Evolutionary conservation across 2,888 invertebrate genomes (phyloP).

Genomic region (Apamea anceps): DNA sequence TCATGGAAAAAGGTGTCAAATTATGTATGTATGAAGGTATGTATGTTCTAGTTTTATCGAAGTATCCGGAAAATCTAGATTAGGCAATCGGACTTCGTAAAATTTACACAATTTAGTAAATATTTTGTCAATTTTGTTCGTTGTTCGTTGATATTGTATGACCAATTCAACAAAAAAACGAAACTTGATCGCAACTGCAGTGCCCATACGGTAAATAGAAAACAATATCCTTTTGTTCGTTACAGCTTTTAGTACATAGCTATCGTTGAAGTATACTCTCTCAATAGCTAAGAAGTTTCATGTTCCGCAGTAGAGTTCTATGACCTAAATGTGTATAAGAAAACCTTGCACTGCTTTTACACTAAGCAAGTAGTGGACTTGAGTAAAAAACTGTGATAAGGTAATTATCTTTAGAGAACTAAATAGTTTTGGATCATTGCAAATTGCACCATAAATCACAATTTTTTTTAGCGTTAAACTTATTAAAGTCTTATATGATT

Average conservation of each 20-base stretch:
- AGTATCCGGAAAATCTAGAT: not conserved
- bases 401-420: not conserved
- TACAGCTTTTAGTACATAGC: slow-evolving; percentile 4
- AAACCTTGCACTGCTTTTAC: slow-evolving; percentile 10
- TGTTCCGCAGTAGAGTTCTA: slow-evolving; percentile 1
- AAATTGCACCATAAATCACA: not conserved
- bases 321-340: not conserved
- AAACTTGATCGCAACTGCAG: not conserved
- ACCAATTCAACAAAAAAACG: not conserved
- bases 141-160: not conserved
- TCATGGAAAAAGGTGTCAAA: not conserved
- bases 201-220: not conserved
- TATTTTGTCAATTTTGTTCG: too few species aligned
- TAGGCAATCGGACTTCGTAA: too few species aligned
- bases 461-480: not conserved
- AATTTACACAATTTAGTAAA: too few species aligned
- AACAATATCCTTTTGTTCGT: slow-evolving; percentile 19
- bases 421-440: not conserved
- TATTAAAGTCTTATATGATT: not conserved
- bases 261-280: not conserved
- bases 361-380: not conserved
- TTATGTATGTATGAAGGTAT: not conserved
- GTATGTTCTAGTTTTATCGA: not conserved
- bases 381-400: not conserved
- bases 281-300: slow-evolving; percentile 28